Evolutionary conservation across 2,797 vertebrate genomes (phyloP), one percentile per base, ranked within the genome.

Genomic region (Brachymystax lenok): DNA sequence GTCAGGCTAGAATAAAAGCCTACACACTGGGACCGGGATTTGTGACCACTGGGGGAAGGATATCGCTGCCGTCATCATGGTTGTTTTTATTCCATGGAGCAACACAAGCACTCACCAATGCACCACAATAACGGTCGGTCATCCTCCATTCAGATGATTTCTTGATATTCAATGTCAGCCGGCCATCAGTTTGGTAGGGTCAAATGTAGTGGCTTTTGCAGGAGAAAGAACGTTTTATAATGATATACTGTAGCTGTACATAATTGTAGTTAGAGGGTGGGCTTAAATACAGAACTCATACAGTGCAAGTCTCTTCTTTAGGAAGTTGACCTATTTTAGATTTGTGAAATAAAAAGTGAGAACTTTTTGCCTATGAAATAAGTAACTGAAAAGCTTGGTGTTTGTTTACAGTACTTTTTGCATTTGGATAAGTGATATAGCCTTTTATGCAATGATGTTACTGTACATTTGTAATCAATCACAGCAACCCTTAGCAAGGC

Each of bases 361-460:
- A 50, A 1, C 10, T 77, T 63, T 46, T 79, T 35, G n/a, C 50
- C n/a, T 70, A 68, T 30, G 33, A 77, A 67, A 73, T 72, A 76
- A 71, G 40, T 74, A 75, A 82, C 28, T 51, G 80, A 24, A 72
- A 80, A 16, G 10, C n/a, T 8, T 72, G 10, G 27, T 72, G 69
- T 61, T 61, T 61, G 83, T 74, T 79, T 7, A n/a, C 51, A 46
- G 40, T 46, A 46, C 40, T 10, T 46, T 46, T 46, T 46, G 40
- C 40, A 12, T 80, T 30, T 83, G 82, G 86, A 24, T 84, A 82
- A 84, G 68, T 78, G 14, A 77, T 79, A 66, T 66, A 71, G 54
- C 73, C 72, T 82, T 83, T 80, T 85, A 89, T 86, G 86, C 83
- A 89, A 35, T 71, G 24, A 63, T 5, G 40, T 76, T 87, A 12